phyloP scores from a whole-genome alignment of 53 echinoderm and acorn worm genomes.

The Luidia sarsii region DNA sequence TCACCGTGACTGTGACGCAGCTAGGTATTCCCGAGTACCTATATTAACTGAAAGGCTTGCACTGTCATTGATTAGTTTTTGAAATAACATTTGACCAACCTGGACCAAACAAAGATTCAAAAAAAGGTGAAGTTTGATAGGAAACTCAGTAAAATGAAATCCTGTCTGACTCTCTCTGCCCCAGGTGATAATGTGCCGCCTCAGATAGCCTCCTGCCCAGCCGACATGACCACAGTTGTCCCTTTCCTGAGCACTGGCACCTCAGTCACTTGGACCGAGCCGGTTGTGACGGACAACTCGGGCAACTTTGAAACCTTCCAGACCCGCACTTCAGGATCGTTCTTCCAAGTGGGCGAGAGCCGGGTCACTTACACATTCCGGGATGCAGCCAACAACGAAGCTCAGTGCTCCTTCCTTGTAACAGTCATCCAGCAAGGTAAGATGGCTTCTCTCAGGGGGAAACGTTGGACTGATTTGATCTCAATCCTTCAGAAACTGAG shows the following conservation, averaged over 20 bases:
- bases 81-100: too few species aligned
- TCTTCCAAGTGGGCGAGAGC: constrained; percentile 13
- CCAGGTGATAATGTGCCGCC: constrained; percentile 38
- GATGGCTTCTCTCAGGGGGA: too few species aligned
- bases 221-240: constrained; percentile 25
- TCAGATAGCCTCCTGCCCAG: constrained; percentile 50
- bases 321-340: constrained; percentile 32
- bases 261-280: constrained; percentile 48
- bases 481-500: too few species aligned
- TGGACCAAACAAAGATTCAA: too few species aligned
- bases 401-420: constrained; percentile 42
- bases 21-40: too few species aligned
- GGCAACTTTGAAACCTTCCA: constrained; percentile 41
- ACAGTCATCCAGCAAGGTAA: constrained; percentile 38
- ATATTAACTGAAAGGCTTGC: too few species aligned
- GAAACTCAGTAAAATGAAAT: too few species aligned
- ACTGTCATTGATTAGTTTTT: too few species aligned
- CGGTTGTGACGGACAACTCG: constrained; percentile 54
- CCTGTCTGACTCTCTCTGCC: not conserved
- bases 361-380: constrained; percentile 50
- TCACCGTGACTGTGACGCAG: constrained; percentile 50
- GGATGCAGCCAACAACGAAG: constrained; percentile 38
- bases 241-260: constrained; percentile 44
- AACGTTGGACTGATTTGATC: too few species aligned
- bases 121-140: too few species aligned